These are phyloP conservation scores for Murina feae DNA, from an alignment of 2,113 vertebrate species.

Conservation along the genomic window DNA sequence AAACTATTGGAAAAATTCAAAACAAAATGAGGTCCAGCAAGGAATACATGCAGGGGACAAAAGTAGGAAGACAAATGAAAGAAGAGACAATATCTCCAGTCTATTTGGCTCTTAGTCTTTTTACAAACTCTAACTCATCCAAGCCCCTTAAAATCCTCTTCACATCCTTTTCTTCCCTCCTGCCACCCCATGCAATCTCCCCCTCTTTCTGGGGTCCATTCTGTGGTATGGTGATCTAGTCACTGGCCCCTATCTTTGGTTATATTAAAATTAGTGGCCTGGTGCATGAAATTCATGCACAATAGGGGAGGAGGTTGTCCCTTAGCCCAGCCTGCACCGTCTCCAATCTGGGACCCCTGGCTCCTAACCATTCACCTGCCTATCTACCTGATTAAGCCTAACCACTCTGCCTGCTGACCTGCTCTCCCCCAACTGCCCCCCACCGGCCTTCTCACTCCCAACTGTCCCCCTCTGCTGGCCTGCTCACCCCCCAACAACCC, in stretches of 20 bases:
- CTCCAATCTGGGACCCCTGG: no score
- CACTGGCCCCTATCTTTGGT: not conserved
- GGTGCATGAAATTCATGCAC: no score
- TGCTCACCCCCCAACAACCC: no score
- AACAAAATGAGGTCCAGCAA: not conserved
- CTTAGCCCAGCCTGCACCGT: no score
- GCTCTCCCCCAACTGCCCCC: no score
- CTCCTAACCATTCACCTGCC: no score
- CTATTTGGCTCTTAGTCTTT: not conserved
- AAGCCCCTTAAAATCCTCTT: not conserved
- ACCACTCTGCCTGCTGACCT: no score
- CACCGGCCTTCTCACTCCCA: no score
- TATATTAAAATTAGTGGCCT: not conserved
- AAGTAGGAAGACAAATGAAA: not conserved
- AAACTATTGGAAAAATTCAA: not conserved
- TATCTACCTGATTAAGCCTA: no score
- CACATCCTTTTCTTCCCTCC: accelerated
- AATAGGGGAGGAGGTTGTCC: no score
- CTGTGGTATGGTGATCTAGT: not conserved
- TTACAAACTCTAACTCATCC: not conserved
- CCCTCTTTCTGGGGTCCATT: not conserved
- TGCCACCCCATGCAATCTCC: accelerated
- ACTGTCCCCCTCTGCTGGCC: no score
- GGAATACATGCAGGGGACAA: no score
- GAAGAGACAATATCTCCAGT: not conserved